A percentile compares a stretch with the other conserved stretches of the same genome.
These are phyloP conservation scores for Siniperca undulata DNA, from an alignment of 2,797 vertebrate genomes.

Conservation along the genomic window DNA sequence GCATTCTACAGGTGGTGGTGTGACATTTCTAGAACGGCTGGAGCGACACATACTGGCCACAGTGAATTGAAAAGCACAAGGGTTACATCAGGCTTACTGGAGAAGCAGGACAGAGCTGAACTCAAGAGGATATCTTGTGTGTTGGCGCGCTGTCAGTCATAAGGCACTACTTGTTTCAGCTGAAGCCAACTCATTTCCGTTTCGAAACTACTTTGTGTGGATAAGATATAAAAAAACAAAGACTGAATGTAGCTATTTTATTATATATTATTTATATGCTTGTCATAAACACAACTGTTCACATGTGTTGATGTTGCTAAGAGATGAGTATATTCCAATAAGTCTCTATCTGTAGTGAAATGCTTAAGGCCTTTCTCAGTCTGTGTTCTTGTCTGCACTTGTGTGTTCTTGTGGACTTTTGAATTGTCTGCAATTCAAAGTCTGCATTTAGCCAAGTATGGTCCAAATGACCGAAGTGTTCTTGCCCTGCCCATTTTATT, in stretches of 20 bases:
- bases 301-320: slow-evolving; percentile 5
- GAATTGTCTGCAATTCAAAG: background rate
- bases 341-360: background rate
- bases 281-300: background rate
- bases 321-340: background rate
- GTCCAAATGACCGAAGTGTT: background rate
- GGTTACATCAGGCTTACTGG: background rate
- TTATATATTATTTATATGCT: background rate
- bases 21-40: background rate
- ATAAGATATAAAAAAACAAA: background rate
- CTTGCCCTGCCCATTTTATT: background rate
- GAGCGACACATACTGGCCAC: background rate
- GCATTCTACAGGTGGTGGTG: background rate
- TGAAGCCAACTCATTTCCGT: slow-evolving; percentile 25
- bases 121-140: slow-evolving; percentile 15
- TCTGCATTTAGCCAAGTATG: background rate
- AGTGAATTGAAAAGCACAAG: too few relatives aligned
- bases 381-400: background rate
- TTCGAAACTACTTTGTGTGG: background rate
- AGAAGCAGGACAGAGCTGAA: slow-evolving; percentile 12
- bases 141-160: slow-evolving; percentile 6
- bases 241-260: background rate
- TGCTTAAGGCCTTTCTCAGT: background rate
- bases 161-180: background rate
- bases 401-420: background rate